Base-by-base conservation (phyloP, 2,888 invertebrate species). In the Zaprionus obscuricornis region DNA sequence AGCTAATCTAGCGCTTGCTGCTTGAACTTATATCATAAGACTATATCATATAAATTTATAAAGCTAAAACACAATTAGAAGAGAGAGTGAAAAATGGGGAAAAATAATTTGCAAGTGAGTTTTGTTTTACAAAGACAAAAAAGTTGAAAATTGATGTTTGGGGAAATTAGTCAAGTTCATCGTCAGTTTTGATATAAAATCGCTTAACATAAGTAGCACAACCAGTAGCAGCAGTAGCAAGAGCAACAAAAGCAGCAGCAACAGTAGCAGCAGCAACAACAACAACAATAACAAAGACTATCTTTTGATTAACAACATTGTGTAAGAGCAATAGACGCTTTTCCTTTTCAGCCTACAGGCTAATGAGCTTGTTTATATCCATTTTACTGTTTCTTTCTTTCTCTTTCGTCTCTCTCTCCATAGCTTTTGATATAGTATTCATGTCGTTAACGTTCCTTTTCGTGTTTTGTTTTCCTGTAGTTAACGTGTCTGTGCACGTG, bases 301-400 rank as follows among this genome's bases (percentile, higher is more conserved):
- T 42, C 33, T 22, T 50, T 50, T 67, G 70, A 69, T 67, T 58
- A 66, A 65, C 43, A 64, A 50, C 58, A 51, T 47, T 50, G 40
- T 39, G 16, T 11, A 17, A 14, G 34, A 29, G 26, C 20, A 13
- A 11, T 7, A 7, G 14, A 8, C 13, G 37, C 33, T 27, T 1
- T 22, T n/a, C n/a, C 26, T 26, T 16, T 31, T 18, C 8, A 4
- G 54, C 56, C 40, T 6, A 0, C 14, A 10, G 52, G 55, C 75
- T 73, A 81, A 74, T 73, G 54, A 79, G 69, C 70, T 66, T 69
- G 69, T 57, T 65, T 60, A 64, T 67, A 43, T 27, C n/a, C n/a
- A n/a, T n/a, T n/a, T n/a, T n/a, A n/a, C n/a, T n/a, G n/a, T 27
- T 51, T 50, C 60, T n/a, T 10, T 10, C 2, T 39, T 10, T 18